phyloP scores from a whole-genome alignment of 2,113 vertebrate genomes.

The Syrrhaptes paradoxus region DNA sequence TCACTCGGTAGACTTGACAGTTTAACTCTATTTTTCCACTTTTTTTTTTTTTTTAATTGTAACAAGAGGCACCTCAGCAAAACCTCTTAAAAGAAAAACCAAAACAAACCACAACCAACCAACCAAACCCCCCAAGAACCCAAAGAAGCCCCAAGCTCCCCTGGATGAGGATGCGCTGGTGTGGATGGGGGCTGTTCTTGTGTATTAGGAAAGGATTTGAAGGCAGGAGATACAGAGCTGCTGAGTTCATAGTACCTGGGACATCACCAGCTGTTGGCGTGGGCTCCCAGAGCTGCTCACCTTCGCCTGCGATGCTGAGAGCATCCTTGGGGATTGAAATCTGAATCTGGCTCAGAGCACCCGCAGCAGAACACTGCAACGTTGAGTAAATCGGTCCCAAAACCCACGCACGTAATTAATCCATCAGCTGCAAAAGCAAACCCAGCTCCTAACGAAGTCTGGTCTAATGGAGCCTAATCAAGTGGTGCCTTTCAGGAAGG shows the following conservation, averaged over 20 bases:
- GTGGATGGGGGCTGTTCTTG: not conserved
- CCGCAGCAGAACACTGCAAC: not conserved
- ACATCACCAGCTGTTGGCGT: accelerated
- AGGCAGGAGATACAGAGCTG: not conserved
- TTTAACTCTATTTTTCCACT: not conserved
- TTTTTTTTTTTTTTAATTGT: no score
- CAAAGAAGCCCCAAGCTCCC: no score
- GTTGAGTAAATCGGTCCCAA: accelerated
- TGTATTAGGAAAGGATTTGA: not conserved
- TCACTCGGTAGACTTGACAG: not conserved
- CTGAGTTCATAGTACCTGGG: not conserved
- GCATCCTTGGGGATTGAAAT: not conserved
- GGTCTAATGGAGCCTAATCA: not conserved
- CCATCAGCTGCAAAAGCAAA: not conserved
- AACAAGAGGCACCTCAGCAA: not conserved
- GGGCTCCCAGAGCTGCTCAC: not conserved
- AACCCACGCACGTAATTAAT: accelerated
- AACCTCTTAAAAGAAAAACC: not conserved
- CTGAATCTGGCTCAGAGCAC: not conserved
- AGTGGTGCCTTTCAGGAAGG: not conserved
- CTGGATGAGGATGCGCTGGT: no score
- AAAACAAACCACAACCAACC: no score
- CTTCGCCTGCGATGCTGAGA: not conserved
- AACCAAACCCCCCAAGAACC: no score
- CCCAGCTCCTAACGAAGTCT: not conserved